Base-by-base conservation (phyloP, 2,888 invertebrate species). In the Erannis defoliaria region DNA sequence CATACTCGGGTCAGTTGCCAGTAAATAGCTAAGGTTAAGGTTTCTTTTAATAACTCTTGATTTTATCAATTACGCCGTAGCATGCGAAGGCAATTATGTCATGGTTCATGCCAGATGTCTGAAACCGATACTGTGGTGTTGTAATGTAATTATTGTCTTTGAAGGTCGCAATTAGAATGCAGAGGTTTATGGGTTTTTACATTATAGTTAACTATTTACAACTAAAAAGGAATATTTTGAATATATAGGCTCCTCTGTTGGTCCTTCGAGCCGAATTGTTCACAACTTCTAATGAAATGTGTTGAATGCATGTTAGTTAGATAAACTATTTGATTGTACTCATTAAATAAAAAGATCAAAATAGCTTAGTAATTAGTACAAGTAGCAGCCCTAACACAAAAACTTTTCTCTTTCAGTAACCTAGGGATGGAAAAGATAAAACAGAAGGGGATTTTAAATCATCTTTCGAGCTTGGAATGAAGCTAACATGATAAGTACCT, bases 61-160 rank as follows among this genome's bases (percentile, higher is more conserved):
- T 46, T 56, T 51, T 62, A 62, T 56, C 62, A 56, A 51, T 51
- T 46, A 46, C 46, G 33, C 14, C 18, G 29, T 21, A 40, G 53
- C 62, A 56, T 62, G 61, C 61, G 18, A 61, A 26, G 45, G 38
- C 55, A 40, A 55, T 61, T 61, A 55, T 55, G 62, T 56, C 62
- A 55, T 42, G 55, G 42, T 46, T 45, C 45, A 50, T 12, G 43
- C 43, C 46, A 60, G 55, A 55, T 61, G 43, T 50, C 55, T 61
- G 60, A 50, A 37, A 61, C 55, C 31, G 60, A 55, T 61, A 59
- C 45, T 16, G 18, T 35, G 21, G 53, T 42, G 38, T 23, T 48
- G 55, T 56, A 45, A 31, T 6, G 45, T 46, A 53, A 53, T 53
- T 40, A 46, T 31, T 45, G 43, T 50, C 50, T 29, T 57, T 49